Base-by-base conservation (phyloP, 2,113 vertebrate genomes). In the Monopterus albus region DNA sequence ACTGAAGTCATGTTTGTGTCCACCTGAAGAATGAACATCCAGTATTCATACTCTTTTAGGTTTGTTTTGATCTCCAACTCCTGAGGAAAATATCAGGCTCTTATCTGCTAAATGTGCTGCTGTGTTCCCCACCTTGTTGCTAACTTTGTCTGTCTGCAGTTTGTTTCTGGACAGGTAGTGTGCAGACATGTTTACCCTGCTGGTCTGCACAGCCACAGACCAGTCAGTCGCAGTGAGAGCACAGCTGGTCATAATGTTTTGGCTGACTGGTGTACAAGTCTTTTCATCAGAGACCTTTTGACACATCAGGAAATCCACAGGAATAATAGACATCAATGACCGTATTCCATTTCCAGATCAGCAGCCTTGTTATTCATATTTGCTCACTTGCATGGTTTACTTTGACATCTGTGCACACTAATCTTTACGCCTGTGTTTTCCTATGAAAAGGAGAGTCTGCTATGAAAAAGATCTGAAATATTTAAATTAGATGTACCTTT, bases 311-410 rank as follows among this genome's bases (percentile, higher is more conserved):
- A 49, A 46, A 46, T 28, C 33, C 63, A 38, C 35, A 65, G 74
- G 26, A 49, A 38, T 42, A 69, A 72, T 72, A 63, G 55, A 45
- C 62, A 70, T 73, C 53, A 74, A 29, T 13, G 61, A 39, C 18
- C 51, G 25, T 13, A 35, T 33, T 67, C 56, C 40, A 52, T 39
- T 63, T 68, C 50, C 57, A 81, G 17, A 42, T 64, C 59, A 70
- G 17, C 33, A 53, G 21, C 28, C 28, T 39, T 46, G 56, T 50
- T 42, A 62, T 76, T 52, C 45, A 47, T 15, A 15, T 12, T 29
- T 46, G 35, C 36, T 57, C 36, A 45, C 42, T 49, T 39, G 26
- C 20, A 40, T 1, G 6, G 18, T 40, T 55, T 66, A 51, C 5
- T 5, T 5, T 31, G 29, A 31, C 29, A 31, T 31, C 29, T 31